Percentiles rank a stretch among this genome's conserved stretches.
Evolutionary conservation across 2,113 vertebrate species (phyloP).

Genomic region (Dunckerocampus dactyliophorus): DNA sequence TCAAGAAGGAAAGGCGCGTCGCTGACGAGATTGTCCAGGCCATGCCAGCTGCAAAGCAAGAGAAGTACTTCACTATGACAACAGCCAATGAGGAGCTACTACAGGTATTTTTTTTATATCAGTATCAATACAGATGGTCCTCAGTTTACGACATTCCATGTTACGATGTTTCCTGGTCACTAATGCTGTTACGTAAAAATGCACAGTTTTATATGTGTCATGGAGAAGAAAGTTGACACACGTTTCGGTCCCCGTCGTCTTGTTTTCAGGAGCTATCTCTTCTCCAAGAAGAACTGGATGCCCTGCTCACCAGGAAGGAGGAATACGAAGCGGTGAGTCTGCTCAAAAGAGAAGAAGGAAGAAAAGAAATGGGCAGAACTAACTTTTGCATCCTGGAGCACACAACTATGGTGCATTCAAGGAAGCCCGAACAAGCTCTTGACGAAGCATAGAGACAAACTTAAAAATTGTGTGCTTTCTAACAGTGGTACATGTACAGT

Average conservation of each 20-base stretch:
- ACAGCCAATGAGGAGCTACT: slow-evolving; percentile 83
- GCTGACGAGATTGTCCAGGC: slow-evolving; percentile 86
- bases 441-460: no score
- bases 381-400: not conserved
- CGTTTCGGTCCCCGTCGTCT: not conserved
- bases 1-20: slow-evolving; percentile 78
- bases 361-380: no score
- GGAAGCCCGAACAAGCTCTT: no score
- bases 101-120: slow-evolving; percentile 72
- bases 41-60: slow-evolving; percentile 82
- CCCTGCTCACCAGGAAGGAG: slow-evolving; percentile 53
- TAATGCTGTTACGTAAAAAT: no score
- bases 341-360: not conserved
- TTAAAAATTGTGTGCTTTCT: no score
- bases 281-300: slow-evolving; percentile 63
- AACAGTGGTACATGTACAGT: no score
- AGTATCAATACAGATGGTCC: not conserved
- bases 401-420: no score
- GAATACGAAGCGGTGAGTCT: slow-evolving; percentile 54
- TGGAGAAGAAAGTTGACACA: not conserved
- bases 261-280: slow-evolving; percentile 42
- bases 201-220: no score
- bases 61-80: slow-evolving; percentile 85
- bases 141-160: no score
- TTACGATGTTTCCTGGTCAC: no score